Base-by-base conservation (phyloP, 2,113 vertebrate genomes). In the Chaenogobius annularis region DNA sequence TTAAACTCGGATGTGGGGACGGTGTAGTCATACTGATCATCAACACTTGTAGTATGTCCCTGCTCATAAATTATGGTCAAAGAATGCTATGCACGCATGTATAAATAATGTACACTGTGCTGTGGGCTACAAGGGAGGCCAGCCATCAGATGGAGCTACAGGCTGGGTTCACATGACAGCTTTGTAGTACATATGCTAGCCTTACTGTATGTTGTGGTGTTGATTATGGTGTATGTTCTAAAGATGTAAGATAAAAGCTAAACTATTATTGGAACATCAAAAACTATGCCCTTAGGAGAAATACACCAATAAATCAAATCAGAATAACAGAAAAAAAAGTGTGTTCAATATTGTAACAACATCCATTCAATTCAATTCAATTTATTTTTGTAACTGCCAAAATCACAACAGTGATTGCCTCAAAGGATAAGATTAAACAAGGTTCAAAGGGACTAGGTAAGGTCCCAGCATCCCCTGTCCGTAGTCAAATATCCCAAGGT, bases 51-150 rank as follows among this genome's bases (percentile, higher is more conserved):
- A 14, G 35, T 63, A 63, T 63, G 61, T 63, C 23, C 65, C 0
- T 4, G 5, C 55, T 69, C 64, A 75, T 80, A 73, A 66, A 77
- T 66, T 65, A 75, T 61, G 40, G 31, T 73, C 17, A 65, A 74
- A 70, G 70, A 68, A 31, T 54, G 70, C 67, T 59, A 55, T 73
- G 63, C 52, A 46, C 22, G 5, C 31, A 5, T 72, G 43, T 72
- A 56, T 80, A 48, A 76, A 76, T 77, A 47, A 78, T 83, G 68
- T 55, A 85, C 63, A 70, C 35, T 50, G 20, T 22, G 58, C 37
- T 58, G 48, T 10, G 54, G 55, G 59, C 74, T 69, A 65, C 58
- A 54, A 58, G 58, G 58, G 73, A 35, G 17, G 20, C 37, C 58
- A n/a, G 26, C 14, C 46, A 26, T 44, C n/a, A 68, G 50, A 72